Conservation (phyloP, 2,113 vertebrate genomes). For the Lophochroa leadbeateri region DNA sequence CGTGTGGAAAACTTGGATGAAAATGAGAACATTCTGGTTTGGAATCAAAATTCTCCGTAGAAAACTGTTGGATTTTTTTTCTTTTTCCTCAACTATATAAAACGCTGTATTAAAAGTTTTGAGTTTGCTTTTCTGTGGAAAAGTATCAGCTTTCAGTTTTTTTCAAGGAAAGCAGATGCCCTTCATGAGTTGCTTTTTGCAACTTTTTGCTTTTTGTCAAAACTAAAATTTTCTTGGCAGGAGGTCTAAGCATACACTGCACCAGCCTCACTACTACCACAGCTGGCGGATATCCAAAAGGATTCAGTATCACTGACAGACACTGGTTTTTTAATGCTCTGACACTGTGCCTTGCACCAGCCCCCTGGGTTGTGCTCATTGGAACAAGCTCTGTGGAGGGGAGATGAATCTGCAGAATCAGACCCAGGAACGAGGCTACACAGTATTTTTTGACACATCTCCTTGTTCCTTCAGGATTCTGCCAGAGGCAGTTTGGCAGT, state of each 20-base stretch:
- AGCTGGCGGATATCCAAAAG: neutral
- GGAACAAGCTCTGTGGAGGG: neutral
- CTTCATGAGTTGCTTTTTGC: neutral
- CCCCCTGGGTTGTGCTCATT: neutral
- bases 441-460: neutral
- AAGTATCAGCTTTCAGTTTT: neutral
- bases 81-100: neutral
- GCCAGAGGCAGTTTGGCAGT: neutral
- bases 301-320: neutral
- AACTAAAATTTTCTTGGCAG: neutral
- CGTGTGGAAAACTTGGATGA: conserved; percentile 29
- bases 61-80: neutral
- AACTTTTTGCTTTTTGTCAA: neutral
- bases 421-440: neutral
- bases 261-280: neutral
- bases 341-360: neutral
- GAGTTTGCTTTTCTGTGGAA: neutral
- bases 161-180: neutral
- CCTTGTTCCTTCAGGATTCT: neutral
- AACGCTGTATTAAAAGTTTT: neutral
- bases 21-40: conserved; percentile 48
- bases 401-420: neutral
- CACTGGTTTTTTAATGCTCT: neutral
- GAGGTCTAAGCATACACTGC: neutral
- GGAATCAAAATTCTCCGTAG: conserved; percentile 10